Conservation (phyloP, 2,888 invertebrate genomes). For the Chymomyza caudatula region DNA sequence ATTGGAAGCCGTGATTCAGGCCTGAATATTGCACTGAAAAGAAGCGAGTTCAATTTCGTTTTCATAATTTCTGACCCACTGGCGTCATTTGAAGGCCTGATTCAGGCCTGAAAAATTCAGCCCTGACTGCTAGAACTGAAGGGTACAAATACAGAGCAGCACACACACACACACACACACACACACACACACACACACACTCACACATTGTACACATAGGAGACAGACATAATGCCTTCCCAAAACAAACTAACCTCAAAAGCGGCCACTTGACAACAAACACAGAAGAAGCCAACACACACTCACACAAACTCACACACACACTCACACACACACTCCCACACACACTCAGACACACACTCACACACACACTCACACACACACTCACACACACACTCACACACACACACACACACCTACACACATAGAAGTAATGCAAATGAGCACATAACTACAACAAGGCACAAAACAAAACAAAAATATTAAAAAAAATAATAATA, state of each 20-base stretch:
- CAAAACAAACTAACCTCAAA: neutral
- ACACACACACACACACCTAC: neutral
- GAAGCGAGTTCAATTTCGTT: too few relatives aligned
- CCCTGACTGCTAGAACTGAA: too few relatives aligned
- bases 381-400: neutral
- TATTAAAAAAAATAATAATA: slow-evolving; percentile 5
- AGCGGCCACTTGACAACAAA: neutral
- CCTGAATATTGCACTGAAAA: too few relatives aligned
- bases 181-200: slow-evolving; percentile 8
- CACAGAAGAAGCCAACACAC: neutral
- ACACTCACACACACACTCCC: neutral
- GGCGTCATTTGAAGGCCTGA: too few relatives aligned
- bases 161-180: slow-evolving; percentile 22
- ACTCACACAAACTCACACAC: neutral
- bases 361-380: slow-evolving; percentile 18
- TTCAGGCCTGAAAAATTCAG: too few relatives aligned
- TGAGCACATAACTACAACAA: slow-evolving; percentile 23
- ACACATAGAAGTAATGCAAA: slow-evolving; percentile 39
- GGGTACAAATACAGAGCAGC: too few relatives aligned
- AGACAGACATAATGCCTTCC: neutral
- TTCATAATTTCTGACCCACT: too few relatives aligned
- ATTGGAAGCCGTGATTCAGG: too few relatives aligned
- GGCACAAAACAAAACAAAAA: slow-evolving; percentile 8
- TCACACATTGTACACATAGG: slow-evolving; percentile 12
- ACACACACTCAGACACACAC: neutral